These are phyloP conservation scores for Oncorhynchus gorbuscha DNA, from an alignment of 2,113 vertebrate species.

Conservation along the genomic window DNA sequence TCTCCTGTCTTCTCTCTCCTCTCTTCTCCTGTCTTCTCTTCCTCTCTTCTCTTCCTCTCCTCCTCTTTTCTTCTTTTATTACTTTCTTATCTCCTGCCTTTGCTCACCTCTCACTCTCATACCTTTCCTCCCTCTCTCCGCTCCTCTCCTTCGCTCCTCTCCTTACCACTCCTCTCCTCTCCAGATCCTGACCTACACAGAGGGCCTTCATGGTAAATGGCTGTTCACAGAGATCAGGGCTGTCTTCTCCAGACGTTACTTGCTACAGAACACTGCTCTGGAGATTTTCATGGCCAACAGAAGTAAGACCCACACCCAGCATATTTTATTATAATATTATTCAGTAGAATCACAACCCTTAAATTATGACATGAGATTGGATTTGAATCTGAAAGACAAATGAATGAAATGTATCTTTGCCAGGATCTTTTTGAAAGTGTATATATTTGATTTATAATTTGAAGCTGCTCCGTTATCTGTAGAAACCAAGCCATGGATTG, in stretches of 20 bases:
- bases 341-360: background rate
- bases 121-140: background rate
- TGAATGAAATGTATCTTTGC: too few relatives aligned
- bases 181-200: conserved; percentile 91
- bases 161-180: background rate
- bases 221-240: conserved; percentile 95
- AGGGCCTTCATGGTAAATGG: conserved; percentile 98
- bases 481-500: background rate
- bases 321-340: background rate
- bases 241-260: conserved; percentile 91
- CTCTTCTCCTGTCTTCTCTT: background rate
- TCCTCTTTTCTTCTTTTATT: too few relatives aligned
- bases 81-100: too few relatives aligned
- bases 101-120: background rate
- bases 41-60: background rate
- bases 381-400: background rate
- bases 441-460: too few relatives aligned
- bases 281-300: conserved; percentile 98
- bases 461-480: background rate
- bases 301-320: conserved; percentile 73
- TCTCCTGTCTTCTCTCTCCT: background rate
- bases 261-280: conserved; percentile 94
- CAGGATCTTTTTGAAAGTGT: too few relatives aligned
- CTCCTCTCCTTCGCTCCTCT: background rate
- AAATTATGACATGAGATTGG: background rate